Conservation (phyloP, 1,140 invertebrate genomes). For the Agraylea sexmaculata region DNA sequence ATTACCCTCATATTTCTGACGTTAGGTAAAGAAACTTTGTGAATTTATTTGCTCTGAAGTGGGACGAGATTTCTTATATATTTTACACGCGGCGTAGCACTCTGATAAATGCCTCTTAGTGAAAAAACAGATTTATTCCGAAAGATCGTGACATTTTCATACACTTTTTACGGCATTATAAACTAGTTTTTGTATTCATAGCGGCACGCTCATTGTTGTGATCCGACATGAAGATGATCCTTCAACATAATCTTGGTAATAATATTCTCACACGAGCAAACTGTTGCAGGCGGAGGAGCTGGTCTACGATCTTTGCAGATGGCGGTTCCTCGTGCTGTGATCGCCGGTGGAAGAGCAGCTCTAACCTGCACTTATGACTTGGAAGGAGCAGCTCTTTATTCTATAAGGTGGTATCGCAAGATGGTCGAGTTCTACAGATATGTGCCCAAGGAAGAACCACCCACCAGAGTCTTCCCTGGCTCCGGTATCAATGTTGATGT, state of each 20-base stretch:
- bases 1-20: constrained; percentile 19
- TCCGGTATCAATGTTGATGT: constrained; percentile 64
- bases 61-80: constrained; percentile 17
- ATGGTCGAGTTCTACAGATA: constrained; percentile 69
- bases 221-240: no score
- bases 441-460: constrained; percentile 55
- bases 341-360: constrained; percentile 53
- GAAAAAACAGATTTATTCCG: constrained; percentile 9
- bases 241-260: no score
- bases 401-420: constrained; percentile 72
- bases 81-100: constrained; percentile 1
- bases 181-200: no score
- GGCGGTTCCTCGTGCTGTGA: constrained; percentile 59
- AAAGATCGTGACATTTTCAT: constrained; percentile 5
- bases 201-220: no score
- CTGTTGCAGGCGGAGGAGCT: constrained; percentile 46
- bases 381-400: constrained; percentile 62
- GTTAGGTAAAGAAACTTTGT: constrained; percentile 17
- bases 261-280: not conserved
- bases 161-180: no score
- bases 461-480: constrained; percentile 54
- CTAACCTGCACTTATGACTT: constrained; percentile 71
- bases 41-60: no score
- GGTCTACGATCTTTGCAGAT: constrained; percentile 61
- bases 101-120: constrained; percentile 11